phyloP scores from a whole-genome alignment of 2,797 vertebrate genomes.

The Coreius guichenoti region DNA sequence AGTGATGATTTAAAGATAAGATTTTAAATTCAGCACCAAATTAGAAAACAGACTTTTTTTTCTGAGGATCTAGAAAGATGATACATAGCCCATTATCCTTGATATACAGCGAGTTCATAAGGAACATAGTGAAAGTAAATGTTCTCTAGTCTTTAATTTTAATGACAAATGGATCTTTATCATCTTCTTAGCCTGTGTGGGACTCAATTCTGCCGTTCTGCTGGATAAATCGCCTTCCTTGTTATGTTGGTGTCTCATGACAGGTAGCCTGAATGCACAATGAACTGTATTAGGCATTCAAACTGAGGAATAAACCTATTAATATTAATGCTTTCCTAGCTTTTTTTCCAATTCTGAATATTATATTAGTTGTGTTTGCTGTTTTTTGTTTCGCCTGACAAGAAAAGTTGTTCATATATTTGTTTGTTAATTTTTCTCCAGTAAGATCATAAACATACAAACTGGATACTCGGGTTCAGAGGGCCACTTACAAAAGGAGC shows the following conservation, averaged over 20 bases:
- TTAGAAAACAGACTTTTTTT: not conserved
- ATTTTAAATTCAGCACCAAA: conserved; percentile 7
- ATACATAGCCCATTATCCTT: conserved; percentile 18
- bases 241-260: conserved; percentile 36
- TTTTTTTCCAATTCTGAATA: conserved; percentile 37
- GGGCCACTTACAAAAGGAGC: conserved; percentile 8
- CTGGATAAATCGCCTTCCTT: conserved; percentile 21
- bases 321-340: conserved; percentile 49
- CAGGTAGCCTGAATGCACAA: conserved; percentile 42
- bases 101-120: conserved; percentile 11
- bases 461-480: conserved; percentile 12
- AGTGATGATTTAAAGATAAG: conserved; percentile 6
- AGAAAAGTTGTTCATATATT: conserved; percentile 43
- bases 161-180: conserved; percentile 47
- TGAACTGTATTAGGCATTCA: conserved; percentile 50
- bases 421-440: conserved; percentile 22
- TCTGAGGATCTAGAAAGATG: not conserved
- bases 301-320: conserved; percentile 49
- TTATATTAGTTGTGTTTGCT: conserved; percentile 41
- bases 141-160: conserved; percentile 27
- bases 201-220: conserved; percentile 22
- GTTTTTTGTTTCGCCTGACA: conserved; percentile 45
- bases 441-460: conserved; percentile 34
- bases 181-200: conserved; percentile 32
- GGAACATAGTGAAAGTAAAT: conserved; percentile 14